Percentiles rank a stretch among this genome's conserved stretches.
These are phyloP conservation scores for Epirrhoe alternata DNA, from an alignment of 2,888 invertebrate genomes.

Conservation along the genomic window DNA sequence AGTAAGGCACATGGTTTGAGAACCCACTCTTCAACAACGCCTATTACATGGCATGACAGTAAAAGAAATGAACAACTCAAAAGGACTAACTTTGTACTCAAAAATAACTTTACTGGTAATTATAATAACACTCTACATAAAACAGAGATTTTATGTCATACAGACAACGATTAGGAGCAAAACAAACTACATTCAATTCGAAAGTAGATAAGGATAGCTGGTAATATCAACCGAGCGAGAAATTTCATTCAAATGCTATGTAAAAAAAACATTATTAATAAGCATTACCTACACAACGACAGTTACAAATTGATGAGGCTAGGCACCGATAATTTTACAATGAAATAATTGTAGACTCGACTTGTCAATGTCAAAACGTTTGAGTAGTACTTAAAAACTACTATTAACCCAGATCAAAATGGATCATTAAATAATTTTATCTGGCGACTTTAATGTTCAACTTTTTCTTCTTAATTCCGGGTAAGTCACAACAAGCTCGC, in stretches of 20 bases:
- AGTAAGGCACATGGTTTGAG: too few species aligned
- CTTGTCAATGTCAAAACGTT: not conserved
- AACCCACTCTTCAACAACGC: too few species aligned
- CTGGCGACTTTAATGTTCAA: conserved; percentile 2
- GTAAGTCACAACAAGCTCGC: conserved; percentile 48
- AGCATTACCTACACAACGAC: not conserved
- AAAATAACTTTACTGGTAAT: too few species aligned
- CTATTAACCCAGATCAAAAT: conserved; percentile 1
- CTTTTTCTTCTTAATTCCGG: conserved; percentile 44
- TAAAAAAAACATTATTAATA: not conserved
- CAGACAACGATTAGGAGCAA: not conserved
- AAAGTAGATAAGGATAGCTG: not conserved
- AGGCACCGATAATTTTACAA: not conserved
- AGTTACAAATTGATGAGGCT: not conserved
- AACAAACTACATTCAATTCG: not conserved
- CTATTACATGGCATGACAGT: too few species aligned
- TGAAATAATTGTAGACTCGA: not conserved
- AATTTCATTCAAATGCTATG: not conserved
- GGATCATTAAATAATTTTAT: conserved; percentile 16
- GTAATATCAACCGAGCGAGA: too few species aligned
- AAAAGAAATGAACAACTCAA: too few species aligned
- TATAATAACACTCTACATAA: too few species aligned
- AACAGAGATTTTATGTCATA: too few species aligned
- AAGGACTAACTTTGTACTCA: too few species aligned
- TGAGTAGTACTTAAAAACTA: not conserved